Evolutionary conservation across 2,797 vertebrate genomes (phyloP).

Genomic region (Microchirus variegatus): DNA sequence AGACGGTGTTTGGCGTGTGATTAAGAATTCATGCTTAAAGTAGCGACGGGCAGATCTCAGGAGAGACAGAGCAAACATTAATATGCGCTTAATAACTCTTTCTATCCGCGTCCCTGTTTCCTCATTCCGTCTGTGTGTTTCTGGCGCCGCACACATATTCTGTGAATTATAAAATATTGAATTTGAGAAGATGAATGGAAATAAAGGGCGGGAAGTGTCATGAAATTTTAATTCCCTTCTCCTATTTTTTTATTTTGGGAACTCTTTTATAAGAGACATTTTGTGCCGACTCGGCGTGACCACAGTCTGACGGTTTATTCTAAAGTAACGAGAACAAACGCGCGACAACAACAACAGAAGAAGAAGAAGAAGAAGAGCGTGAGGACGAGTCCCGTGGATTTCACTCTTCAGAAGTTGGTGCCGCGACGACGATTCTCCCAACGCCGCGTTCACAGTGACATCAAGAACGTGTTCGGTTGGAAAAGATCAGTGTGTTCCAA

Average conservation of each 20-base stretch:
- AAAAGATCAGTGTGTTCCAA: neutral
- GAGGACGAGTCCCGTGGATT: neutral
- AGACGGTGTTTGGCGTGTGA: conserved; percentile 74
- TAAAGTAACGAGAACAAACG: neutral
- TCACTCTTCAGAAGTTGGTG: neutral
- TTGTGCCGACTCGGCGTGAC: too few species aligned
- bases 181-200: conserved; percentile 47
- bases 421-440: neutral
- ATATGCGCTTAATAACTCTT: conserved; percentile 71
- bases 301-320: too few species aligned
- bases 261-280: neutral
- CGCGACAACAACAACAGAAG: too few species aligned
- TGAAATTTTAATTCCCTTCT: conserved; percentile 6
- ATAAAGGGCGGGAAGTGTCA: neutral
- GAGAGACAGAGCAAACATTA: conserved; percentile 73
- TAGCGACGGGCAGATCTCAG: conserved; percentile 61
- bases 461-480: neutral
- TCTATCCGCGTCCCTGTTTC: conserved; percentile 49
- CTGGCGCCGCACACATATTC: conserved; percentile 15
- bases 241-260: neutral
- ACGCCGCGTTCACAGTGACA: neutral
- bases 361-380: too few species aligned
- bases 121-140: conserved; percentile 20
- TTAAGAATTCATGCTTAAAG: conserved; percentile 80
- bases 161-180: conserved; percentile 42